phyloP scores from a whole-genome alignment of 2,797 vertebrate genomes.

The Centropyge bicolor region DNA sequence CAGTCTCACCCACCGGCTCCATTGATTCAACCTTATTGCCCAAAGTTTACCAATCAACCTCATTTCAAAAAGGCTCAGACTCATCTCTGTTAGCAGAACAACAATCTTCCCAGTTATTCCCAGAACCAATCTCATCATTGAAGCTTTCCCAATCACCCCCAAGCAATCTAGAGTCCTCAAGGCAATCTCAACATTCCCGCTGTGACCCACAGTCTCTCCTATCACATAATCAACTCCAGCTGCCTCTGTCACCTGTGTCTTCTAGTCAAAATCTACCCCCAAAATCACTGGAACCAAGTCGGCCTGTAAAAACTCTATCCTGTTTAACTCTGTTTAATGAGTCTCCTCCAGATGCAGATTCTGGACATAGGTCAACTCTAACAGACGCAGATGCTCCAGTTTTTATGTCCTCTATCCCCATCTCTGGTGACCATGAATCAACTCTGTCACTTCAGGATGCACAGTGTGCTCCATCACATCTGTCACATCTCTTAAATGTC shows the following conservation, averaged over 20 bases:
- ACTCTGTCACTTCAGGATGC: conserved; percentile 20
- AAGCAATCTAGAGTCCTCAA: conserved; percentile 51
- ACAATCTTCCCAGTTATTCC: conserved; percentile 45
- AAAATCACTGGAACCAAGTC: conserved; percentile 4
- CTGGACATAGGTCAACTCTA: conserved; percentile 18
- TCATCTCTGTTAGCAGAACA: conserved; percentile 42
- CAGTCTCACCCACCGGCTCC: conserved; percentile 61
- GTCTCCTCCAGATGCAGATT: conserved; percentile 8
- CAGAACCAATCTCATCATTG: conserved; percentile 40
- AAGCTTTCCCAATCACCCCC: conserved; percentile 44
- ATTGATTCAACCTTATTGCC: conserved; percentile 51
- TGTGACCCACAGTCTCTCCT: conserved; percentile 36
- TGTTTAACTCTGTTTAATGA: conserved; percentile 9
- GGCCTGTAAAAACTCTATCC: background rate
- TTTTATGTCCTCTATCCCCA: conserved; percentile 8
- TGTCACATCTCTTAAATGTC: conserved; percentile 14
- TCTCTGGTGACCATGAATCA: conserved; percentile 27
- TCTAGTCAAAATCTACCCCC: conserved; percentile 18
- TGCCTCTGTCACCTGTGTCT: conserved; percentile 31
- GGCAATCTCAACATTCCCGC: conserved; percentile 49
- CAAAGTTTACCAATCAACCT: conserved; percentile 45
- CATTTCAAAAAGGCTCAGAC: conserved; percentile 34
- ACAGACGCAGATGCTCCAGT: conserved; percentile 4
- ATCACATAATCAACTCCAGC: conserved; percentile 44
- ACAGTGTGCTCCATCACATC: conserved; percentile 11